phyloP scores from a whole-genome alignment of 2,797 vertebrate species.

The Acrossocheilus fasciatus region DNA sequence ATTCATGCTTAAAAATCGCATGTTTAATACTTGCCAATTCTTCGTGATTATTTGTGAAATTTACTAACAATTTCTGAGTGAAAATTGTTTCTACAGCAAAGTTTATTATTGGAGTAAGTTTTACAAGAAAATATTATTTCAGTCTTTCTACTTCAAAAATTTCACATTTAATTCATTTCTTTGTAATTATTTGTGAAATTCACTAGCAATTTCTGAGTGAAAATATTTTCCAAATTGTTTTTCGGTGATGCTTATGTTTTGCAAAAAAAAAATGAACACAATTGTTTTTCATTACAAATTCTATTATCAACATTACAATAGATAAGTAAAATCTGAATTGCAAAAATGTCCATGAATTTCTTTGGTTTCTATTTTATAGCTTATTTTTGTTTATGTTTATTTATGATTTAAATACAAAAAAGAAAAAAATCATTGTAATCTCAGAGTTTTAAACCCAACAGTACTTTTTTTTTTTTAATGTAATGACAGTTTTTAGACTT shows the following conservation, averaged over 20 bases:
- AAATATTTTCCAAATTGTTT: background rate
- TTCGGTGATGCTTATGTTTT: background rate
- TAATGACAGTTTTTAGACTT: background rate
- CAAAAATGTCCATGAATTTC: background rate
- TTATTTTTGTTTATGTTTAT: background rate
- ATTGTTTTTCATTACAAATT: background rate
- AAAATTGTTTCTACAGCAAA: too few relatives aligned
- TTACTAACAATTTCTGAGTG: too few relatives aligned
- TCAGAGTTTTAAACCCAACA: background rate
- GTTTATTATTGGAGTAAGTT: background rate
- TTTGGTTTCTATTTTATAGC: too few relatives aligned
- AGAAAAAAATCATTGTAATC: background rate
- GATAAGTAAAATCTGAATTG: background rate
- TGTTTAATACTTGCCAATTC: too few relatives aligned
- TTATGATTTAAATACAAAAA: background rate
- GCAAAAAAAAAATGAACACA: background rate
- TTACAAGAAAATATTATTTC: background rate
- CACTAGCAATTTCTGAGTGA: background rate
- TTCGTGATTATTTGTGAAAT: too few relatives aligned
- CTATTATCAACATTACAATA: background rate
- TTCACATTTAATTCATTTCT: background rate
- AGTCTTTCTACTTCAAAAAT: background rate
- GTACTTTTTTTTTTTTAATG: background rate
- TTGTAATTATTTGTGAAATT: background rate
- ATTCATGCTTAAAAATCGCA: too few relatives aligned